Evolutionary conservation across 1,140 invertebrate genomes (phyloP), one percentile per base, ranked within the genome.

Genomic region (Pinna nobilis): DNA sequence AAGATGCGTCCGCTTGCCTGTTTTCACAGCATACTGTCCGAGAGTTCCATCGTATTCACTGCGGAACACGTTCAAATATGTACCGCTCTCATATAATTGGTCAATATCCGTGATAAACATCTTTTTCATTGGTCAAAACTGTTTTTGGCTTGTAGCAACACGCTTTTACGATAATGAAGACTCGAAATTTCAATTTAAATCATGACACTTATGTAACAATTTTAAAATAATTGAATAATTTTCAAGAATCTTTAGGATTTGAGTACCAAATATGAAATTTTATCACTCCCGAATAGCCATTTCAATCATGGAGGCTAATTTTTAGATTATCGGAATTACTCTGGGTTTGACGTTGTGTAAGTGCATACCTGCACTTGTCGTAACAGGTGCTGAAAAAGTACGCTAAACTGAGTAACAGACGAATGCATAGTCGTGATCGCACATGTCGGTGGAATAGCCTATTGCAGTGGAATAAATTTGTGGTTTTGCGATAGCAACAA

Each of bases 61-160:
- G 77, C 75, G 70, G 75, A 74, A 59, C 41, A 59, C 60, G 74
- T 83, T 71, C 76, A 81, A 83, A 79, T 69, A 70, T 41, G 51
- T 70, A 75, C 79, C 77, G 79, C 63, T 69, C n/a, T 41, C 6
- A n/a, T 76, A 55, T 72, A 53, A 83, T 83, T 83, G 79, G 81
- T 30, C 57, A 32, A 65, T 49, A 32, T 13, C 23, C 30, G 35
- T 51, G 49, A 75, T 72, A 50, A 78, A 83, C 81, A 81, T 64
- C 35, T 66, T 76, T 76, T 47, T 78, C 55, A 83, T 83, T 83
- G 81, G 81, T 51, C 47, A 59, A 75, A 51, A 18, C 30, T 32
- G 44, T 47, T 66, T 66, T 51, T 51, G 23, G 49, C 63, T 66
- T 66, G 60, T 63, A 63, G 60, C 60, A 63, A 63, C 60, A 30